Conservation (phyloP, 1,140 invertebrate species). For the Drosophila kanapiae region DNA sequence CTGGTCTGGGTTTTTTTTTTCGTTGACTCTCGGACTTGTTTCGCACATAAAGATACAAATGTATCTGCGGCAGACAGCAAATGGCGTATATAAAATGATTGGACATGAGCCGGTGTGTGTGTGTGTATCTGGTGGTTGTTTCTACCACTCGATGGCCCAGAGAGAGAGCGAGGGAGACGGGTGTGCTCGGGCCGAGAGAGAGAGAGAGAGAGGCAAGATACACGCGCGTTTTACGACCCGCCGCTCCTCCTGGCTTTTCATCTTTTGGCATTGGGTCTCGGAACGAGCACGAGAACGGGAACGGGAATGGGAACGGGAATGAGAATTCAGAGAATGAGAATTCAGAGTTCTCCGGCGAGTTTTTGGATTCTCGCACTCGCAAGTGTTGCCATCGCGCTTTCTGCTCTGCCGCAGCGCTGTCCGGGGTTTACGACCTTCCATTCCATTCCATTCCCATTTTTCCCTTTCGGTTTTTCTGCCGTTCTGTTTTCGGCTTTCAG, state of each 20-base stretch:
- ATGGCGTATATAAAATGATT: constrained; percentile 84
- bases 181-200: constrained; percentile 8
- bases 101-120: constrained; percentile 60
- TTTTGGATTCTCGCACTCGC: constrained; percentile 58
- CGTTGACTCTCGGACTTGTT: constrained; percentile 65
- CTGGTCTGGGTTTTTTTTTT: constrained; percentile 12
- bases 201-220: constrained; percentile 40
- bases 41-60: constrained; percentile 83
- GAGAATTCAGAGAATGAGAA: constrained; percentile 21
- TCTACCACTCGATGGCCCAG: constrained; percentile 14
- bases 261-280: constrained; percentile 64
- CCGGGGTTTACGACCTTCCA: constrained; percentile 72
- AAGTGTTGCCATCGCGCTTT: constrained; percentile 53
- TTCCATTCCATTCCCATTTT: constrained; percentile 25
- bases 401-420: constrained; percentile 39
- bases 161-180: constrained; percentile 20
- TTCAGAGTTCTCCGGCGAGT: constrained; percentile 31
- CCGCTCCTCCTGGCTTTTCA: constrained; percentile 77
- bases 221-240: constrained; percentile 68
- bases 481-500: constrained; percentile 3
- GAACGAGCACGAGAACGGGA: neutral
- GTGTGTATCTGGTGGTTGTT: constrained; percentile 66
- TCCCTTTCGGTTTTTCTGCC: constrained; percentile 13
- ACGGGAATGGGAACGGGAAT: neutral
- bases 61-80: constrained; percentile 81